Base-by-base conservation (phyloP, 2,113 vertebrate genomes). In the Saimiri boliviensis region DNA sequence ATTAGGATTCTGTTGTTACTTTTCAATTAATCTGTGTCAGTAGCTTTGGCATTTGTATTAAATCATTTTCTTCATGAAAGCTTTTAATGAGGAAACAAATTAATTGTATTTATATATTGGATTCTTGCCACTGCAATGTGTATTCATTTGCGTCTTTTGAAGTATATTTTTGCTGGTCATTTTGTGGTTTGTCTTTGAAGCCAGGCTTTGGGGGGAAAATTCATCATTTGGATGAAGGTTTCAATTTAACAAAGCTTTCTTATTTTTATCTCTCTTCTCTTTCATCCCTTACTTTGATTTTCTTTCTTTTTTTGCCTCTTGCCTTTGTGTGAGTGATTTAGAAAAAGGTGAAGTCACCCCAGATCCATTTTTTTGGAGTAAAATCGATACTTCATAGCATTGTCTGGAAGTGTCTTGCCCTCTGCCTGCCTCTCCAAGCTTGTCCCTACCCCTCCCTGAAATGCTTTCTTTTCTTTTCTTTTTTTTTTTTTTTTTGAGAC, bases 21-120 rank as follows among this genome's bases (percentile, higher is more conserved):
- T 98, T 97, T 96, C 82, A 93, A 96, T 97, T 95, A 97, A 98
- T 98, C 98, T 97, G 91, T 97, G 97, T 97, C 97, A 93, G 96
- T 97, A 87, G 96, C 98, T 97, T 81, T 89, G 81, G 97, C 89
- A 82, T 98, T 98, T 97, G 92, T 95, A 86, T 95, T 98, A 97
- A 98, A 98, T 98, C 94, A 96, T 98, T 98, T 98, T 98, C 97
- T 98, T 98, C 97, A 94, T 96, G 98, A 95, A 98, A 95, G 95
- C 94, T 98, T 98, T 98, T 98, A 98, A 98, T 94, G 97, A 98
- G 96, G 97, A 96, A 98, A 63, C 71, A 73, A 97, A 98, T 95
- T 97, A 97, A 98, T 98, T 97, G 93, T 97, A 93, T 98, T 98
- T 97, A 91, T 91, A 7, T 79, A 77, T 97, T 98, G 97, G 97